These are phyloP conservation scores for Tragulus kanchil DNA, from an alignment of 2,113 vertebrate genomes.

Conservation along the genomic window DNA sequence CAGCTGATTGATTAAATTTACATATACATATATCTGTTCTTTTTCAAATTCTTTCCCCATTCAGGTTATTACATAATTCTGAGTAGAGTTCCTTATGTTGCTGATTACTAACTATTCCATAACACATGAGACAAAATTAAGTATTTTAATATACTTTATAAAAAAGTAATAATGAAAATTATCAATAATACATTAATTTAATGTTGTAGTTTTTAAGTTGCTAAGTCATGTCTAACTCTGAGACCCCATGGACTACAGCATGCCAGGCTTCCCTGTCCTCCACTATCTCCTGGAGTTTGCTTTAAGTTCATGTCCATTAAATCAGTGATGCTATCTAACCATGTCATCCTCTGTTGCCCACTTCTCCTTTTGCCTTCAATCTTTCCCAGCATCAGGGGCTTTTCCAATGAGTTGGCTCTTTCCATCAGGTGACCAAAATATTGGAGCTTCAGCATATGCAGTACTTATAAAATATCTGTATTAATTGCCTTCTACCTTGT, in stretches of 20 bases:
- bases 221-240: neutral
- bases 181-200: neutral
- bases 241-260: neutral
- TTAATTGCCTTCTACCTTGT: neutral
- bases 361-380: neutral
- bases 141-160: neutral
- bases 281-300: neutral
- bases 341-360: neutral
- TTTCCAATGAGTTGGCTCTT: neutral
- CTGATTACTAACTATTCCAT: neutral
- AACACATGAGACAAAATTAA: neutral
- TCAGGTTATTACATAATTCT: neutral
- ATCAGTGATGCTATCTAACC: neutral
- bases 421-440: neutral
- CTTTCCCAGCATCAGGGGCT: neutral
- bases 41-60: neutral
- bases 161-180: neutral
- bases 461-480: neutral
- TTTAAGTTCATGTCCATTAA: neutral
- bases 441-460: neutral
- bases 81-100: neutral
- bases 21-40: neutral
- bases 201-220: neutral
- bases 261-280: neutral
- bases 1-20: neutral